Evolutionary conservation across 2,797 vertebrate genomes (phyloP).

Genomic region (Eospalax fontanierii): DNA sequence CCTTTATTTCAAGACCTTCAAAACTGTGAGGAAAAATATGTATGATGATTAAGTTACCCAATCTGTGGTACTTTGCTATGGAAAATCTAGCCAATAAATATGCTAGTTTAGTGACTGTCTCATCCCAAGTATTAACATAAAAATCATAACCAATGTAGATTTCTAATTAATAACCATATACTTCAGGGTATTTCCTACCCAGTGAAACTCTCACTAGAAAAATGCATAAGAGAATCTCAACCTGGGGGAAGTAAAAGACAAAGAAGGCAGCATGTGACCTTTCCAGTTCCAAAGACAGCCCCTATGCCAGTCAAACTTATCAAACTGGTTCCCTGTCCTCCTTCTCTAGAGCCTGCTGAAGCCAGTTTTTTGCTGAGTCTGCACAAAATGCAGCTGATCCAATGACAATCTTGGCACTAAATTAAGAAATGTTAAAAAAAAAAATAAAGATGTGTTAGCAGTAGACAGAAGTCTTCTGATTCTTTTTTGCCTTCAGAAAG

Average conservation of each 20-base stretch:
- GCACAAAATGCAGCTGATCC: not conserved
- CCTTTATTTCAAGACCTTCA: not conserved
- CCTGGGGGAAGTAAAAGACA: rapidly evolving
- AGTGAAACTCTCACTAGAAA: not conserved
- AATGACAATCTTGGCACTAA: not conserved
- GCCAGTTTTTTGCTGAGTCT: not conserved
- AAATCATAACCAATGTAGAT: not conserved
- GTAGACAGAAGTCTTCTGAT: not conserved
- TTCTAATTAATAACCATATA: not conserved
- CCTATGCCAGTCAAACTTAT: not conserved
- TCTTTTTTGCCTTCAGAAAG: not conserved
- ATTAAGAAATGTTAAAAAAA: not conserved
- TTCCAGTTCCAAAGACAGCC: not conserved
- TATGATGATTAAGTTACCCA: not conserved
- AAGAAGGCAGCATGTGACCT: not conserved
- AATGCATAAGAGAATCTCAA: not conserved
- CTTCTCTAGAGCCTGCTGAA: not conserved
- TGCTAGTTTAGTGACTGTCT: not conserved
- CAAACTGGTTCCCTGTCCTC: not conserved
- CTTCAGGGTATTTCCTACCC: not conserved
- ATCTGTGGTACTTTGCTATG: not conserved
- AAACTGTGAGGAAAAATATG: not conserved
- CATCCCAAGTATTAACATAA: not conserved
- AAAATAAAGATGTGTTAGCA: not conserved
- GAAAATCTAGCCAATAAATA: not conserved